A percentile compares a stretch with the other conserved stretches of the same genome.
Conservation (phyloP, 2,888 invertebrate genomes). For the Hirtodrosophila trivittata region DNA sequence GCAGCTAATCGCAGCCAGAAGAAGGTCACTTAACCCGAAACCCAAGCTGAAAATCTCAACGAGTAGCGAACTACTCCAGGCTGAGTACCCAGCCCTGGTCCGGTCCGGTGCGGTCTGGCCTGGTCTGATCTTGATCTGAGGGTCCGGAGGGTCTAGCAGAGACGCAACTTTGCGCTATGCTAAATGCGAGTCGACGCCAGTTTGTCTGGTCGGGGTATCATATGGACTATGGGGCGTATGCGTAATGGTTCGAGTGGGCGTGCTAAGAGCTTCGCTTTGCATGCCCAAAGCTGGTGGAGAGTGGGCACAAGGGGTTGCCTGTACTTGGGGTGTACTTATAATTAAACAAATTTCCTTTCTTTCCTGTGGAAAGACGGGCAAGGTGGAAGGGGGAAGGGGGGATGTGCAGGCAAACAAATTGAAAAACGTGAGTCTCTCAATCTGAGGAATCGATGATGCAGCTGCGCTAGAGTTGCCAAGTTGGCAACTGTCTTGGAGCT, state of each 20-base stretch:
- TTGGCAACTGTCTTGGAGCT: neutral
- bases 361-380: too few relatives aligned
- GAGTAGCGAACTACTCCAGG: constrained; percentile 6
- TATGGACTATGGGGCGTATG: constrained; percentile 51
- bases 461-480: constrained; percentile 22
- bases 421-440: constrained; percentile 69
- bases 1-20: constrained; percentile 66
- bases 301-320: neutral
- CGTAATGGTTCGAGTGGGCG: constrained; percentile 45
- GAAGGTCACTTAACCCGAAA: constrained; percentile 72
- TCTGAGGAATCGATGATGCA: constrained; percentile 3
- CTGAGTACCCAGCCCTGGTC: neutral
- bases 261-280: constrained; percentile 46
- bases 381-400: constrained; percentile 9
- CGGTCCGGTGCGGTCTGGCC: too few relatives aligned
- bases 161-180: neutral
- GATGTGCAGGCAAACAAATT: constrained; percentile 58
- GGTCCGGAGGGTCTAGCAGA: too few relatives aligned
- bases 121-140: too few relatives aligned
- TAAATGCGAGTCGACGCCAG: constrained; percentile 39
- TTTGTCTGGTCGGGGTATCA: constrained; percentile 32
- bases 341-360: constrained; percentile 59
- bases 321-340: constrained; percentile 39
- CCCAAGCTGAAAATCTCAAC: constrained; percentile 9
- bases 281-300: constrained; percentile 18